phyloP scores from a whole-genome alignment of 2,113 vertebrate genomes.

The Prionailurus bengalensis region DNA sequence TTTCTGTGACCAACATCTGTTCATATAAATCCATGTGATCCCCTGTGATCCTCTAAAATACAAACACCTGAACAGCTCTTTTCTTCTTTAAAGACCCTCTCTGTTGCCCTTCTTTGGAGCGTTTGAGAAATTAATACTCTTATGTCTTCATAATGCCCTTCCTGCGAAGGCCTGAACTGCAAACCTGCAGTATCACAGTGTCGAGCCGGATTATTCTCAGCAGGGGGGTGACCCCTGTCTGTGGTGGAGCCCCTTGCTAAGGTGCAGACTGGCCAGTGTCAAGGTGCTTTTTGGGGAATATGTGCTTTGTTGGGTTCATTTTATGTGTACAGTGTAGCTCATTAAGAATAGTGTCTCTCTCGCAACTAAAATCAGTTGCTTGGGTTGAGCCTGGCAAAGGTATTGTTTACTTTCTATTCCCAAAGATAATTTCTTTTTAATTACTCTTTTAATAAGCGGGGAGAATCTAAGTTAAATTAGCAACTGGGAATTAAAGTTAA shows the following conservation, averaged over 20 bases:
- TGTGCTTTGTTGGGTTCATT: neutral
- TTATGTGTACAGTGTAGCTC: neutral
- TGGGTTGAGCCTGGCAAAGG: slow-evolving; percentile 45
- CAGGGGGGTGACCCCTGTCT: neutral
- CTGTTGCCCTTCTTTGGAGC: neutral
- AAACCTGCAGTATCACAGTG: neutral
- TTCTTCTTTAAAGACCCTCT: neutral
- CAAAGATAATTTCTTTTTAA: slow-evolving; percentile 68
- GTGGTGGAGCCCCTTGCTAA: neutral
- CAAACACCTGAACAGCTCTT: neutral
- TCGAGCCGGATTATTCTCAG: neutral
- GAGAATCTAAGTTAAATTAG: slow-evolving; percentile 2
- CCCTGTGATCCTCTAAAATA: neutral
- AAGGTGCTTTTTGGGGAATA: neutral
- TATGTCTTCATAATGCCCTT: neutral
- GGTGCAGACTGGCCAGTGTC: neutral
- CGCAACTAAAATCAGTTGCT: neutral
- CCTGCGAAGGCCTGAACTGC: neutral
- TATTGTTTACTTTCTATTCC: slow-evolving; percentile 69
- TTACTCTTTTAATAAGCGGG: slow-evolving; percentile 62
- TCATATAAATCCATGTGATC: neutral
- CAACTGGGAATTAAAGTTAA: neutral
- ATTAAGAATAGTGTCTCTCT: neutral
- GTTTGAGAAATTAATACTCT: neutral
- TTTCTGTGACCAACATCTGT: neutral